A percentile compares a stretch with the other conserved stretches of the same genome.
Evolutionary conservation across 2,888 invertebrate species (phyloP).

Genomic region (Taenaris catops): DNA sequence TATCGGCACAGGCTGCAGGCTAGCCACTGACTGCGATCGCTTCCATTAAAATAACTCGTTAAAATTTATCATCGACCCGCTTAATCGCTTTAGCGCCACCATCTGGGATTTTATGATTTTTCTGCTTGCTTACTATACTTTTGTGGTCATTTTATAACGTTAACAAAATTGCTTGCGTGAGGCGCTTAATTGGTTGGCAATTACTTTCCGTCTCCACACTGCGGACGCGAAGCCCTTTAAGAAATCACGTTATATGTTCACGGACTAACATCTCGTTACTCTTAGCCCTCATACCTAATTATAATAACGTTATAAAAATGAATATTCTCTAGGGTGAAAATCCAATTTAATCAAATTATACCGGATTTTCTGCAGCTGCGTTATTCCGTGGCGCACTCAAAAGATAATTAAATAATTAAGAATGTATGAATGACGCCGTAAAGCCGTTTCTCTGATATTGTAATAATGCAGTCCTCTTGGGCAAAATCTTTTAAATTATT

Average conservation of each 20-base stretch:
- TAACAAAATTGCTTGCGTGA: slow-evolving; percentile 65
- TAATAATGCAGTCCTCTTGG: slow-evolving; percentile 76
- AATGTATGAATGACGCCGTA: slow-evolving; percentile 75
- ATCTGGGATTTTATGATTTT: slow-evolving; percentile 80
- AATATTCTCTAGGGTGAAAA: slow-evolving; percentile 43
- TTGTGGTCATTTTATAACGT: slow-evolving; percentile 71
- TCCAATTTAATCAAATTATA: slow-evolving; percentile 65
- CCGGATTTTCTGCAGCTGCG: slow-evolving; percentile 57
- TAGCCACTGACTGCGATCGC: slow-evolving; percentile 76
- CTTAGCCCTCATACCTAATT: slow-evolving; percentile 21
- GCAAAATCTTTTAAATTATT: slow-evolving; percentile 74
- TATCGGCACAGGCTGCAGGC: slow-evolving; percentile 69
- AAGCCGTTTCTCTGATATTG: slow-evolving; percentile 72
- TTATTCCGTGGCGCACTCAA: slow-evolving; percentile 54
- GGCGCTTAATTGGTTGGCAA: slow-evolving; percentile 43
- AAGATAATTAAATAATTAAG: slow-evolving; percentile 78
- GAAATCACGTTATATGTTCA: too few relatives aligned
- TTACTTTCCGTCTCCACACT: too few relatives aligned
- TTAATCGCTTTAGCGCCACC: slow-evolving; percentile 79
- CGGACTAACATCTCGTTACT: slow-evolving; percentile 17
- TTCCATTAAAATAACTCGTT: slow-evolving; percentile 80
- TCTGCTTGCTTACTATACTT: slow-evolving; percentile 73
- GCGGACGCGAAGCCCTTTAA: too few relatives aligned
- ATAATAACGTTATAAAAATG: slow-evolving; percentile 36
- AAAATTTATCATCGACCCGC: slow-evolving; percentile 80